Base-by-base conservation (phyloP, 2,113 vertebrate species). In the Nestor notabilis region DNA sequence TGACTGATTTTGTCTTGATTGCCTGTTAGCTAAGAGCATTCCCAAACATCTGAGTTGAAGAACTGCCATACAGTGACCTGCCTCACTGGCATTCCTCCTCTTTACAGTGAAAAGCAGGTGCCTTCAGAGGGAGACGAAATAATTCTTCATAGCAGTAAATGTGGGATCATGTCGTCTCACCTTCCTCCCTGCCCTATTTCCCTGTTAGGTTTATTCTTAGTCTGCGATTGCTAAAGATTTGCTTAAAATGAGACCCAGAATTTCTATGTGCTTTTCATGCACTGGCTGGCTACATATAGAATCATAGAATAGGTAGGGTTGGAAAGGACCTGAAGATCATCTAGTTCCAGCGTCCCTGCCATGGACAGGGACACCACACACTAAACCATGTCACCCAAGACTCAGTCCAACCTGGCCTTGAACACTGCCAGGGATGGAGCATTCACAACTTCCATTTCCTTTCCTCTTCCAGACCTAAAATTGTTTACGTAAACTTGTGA, bases 211-310 rank as follows among this genome's bases (percentile, higher is more conserved):
- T 56, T 64, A 31, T 11, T 77, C 55, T 41, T 27, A 7, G 13
- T 25, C 25, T 71, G 63, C 27, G 44, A 39, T 44, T 18, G 27
- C 37, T 63, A 33, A 50, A 63, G 25, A 46, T 31, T 41, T 41
- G 20, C 55, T 88, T 69, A 41, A 55, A 53, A 21, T 19, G 28
- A 78, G 71, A 43, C 5, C 25, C 7, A 43, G 33, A 58, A 33
- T n/a, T 66, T 46, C 10, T 7, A 13, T 0, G 1, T 21, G 21
- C 18, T 43, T 33, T 78, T 33, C 5, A 18, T 4, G 16, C 0
- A 0, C n/a, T 24, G 44, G 18, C 39, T n/a, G 16, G 14, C 31
- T 28, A 33, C 25, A 2, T 2, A 10, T 2, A 23, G 35, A 58
- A 23, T 58, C 55, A n/a, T 9, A 4, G 33, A 23, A 35, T 58